Evolutionary conservation across 1,140 invertebrate genomes (phyloP).

Genomic region (Spodoptera litura): DNA sequence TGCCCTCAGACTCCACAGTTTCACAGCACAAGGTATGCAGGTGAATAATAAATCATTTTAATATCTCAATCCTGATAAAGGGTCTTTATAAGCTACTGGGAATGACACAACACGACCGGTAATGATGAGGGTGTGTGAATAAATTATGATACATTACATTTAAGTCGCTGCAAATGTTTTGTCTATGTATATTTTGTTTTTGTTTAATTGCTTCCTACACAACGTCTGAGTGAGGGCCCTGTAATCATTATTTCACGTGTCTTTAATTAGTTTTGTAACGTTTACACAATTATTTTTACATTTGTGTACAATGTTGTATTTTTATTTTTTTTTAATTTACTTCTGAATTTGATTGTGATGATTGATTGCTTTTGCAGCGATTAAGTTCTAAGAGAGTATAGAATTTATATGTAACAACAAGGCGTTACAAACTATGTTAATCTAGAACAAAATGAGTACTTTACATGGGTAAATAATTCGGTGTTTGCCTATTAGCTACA

Average conservation of each 20-base stretch:
- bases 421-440: no score
- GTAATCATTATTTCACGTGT: neutral
- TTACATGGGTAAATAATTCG: no score
- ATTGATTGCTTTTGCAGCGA: no score
- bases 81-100: conserved; percentile 11
- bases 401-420: no score
- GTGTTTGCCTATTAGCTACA: no score
- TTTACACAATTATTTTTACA: neutral
- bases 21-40: neutral
- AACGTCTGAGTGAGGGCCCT: neutral
- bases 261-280: neutral
- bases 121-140: conserved; percentile 23
- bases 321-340: no score
- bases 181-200: neutral
- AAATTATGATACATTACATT: conserved; percentile 19
- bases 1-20: neutral
- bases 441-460: no score
- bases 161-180: conserved; percentile 9
- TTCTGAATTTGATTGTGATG: no score
- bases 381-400: no score
- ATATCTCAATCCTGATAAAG: conserved; percentile 16
- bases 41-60: neutral
- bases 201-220: conserved; percentile 7
- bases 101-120: neutral
- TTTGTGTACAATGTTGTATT: no score